Conservation (phyloP, 2,113 vertebrate genomes). For the Oceanites oceanicus region DNA sequence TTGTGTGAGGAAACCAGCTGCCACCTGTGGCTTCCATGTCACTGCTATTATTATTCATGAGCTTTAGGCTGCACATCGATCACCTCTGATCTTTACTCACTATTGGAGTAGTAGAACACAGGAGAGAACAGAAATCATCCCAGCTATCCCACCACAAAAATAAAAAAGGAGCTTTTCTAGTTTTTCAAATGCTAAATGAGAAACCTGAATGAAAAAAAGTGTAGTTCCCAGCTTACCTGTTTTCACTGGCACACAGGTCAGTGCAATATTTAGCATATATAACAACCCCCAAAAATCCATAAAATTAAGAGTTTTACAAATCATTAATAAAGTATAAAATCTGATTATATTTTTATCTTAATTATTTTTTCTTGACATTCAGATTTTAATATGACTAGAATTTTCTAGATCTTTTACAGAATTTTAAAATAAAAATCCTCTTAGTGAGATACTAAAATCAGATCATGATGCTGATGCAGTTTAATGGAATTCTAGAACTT, state of each 20-base stretch:
- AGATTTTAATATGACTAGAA: not conserved
- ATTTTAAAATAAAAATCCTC: not conserved
- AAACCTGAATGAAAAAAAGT: not conserved
- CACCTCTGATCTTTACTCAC: not conserved
- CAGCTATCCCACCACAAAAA: rapidly evolving
- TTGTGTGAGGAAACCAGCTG: not conserved
- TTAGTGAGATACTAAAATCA: not conserved
- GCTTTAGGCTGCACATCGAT: not conserved
- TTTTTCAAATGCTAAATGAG: not conserved
- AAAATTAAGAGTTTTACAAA: not conserved
- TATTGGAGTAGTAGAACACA: not conserved
- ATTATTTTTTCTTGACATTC: not conserved
- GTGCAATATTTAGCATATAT: not conserved
- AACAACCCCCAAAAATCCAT: not conserved
- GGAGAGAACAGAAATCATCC: not conserved
- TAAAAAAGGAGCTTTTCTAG: not conserved
- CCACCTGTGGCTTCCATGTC: not conserved
- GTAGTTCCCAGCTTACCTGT: not conserved
- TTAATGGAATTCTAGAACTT: not conserved
- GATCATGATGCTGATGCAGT: not conserved
- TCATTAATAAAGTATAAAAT: not conserved
- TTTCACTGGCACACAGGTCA: not conserved
- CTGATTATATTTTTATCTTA: not conserved
- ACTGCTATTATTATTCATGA: not conserved
- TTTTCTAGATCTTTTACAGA: not conserved